Base-by-base conservation (phyloP, 2,888 invertebrate genomes). In the Polydrusus pterygomalis region DNA sequence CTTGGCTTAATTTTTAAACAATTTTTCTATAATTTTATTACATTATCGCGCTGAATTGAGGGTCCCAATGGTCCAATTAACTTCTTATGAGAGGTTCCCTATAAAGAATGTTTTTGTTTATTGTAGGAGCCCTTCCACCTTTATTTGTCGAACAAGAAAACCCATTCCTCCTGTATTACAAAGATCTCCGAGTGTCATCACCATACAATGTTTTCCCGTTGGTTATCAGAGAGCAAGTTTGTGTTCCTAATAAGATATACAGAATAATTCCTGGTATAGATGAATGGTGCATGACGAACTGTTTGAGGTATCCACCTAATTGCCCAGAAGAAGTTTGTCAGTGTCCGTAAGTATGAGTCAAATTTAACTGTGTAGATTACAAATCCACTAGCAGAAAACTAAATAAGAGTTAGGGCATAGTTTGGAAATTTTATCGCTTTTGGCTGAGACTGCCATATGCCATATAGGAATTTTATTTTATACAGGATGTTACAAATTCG, bases 221-320 rank as follows among this genome's bases (percentile, higher is more conserved):
- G 75, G 91, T 96, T 82, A 91, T 96, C 83, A 92, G 95, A 80
- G 94, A 95, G 79, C 96, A 96, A 89, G 92, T 96, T 45, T 96
- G 96, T 87, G 87, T 93, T 75, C 93, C 95, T 0, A 91, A 92
- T 0, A 87, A 88, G 10, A 85, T 89, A 0, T 96, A 91, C 87
- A 90, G 91, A 49, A 85, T 89, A 25, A 89, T 95, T 71, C 94
- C 95, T 2, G 95, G 95, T 62, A 94, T 96, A 91, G 90, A 90
- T 81, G 90, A 90, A 75, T 96, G 96, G 96, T 96, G 96, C 84
- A 94, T 95, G 87, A 91, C 90, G 43, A 96, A 96, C 88, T 97
- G 96, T 80, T 89, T 96, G 79, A 92, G 94, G 74, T 96, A 96
- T 87, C 96, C 96, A 0, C 95, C 96, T 2, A 94, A 95, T 86